phyloP scores from a whole-genome alignment of 2,113 vertebrate species.

The Gulo gulo region DNA sequence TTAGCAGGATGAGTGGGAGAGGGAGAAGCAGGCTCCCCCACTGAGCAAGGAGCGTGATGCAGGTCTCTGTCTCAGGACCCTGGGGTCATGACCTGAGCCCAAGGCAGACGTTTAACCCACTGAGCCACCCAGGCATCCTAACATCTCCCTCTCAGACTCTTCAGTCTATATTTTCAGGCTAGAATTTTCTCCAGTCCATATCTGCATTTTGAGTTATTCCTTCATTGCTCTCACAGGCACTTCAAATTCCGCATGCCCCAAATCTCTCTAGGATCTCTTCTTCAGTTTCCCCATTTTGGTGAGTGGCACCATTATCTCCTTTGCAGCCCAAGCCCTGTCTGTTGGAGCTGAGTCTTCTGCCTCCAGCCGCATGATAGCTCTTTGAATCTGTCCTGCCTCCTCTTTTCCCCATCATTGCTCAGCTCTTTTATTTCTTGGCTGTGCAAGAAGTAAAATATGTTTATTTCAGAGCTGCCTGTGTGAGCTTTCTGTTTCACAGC shows the following conservation, averaged over 20 bases:
- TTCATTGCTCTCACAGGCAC: neutral
- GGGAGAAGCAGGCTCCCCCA: too few species aligned
- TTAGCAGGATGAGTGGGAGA: too few species aligned
- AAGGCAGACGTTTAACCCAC: too few species aligned
- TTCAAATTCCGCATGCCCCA: neutral
- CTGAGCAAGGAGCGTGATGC: too few species aligned
- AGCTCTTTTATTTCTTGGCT: neutral
- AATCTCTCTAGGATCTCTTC: neutral
- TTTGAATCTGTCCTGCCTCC: neutral
- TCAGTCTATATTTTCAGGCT: neutral
- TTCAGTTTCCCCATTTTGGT: neutral
- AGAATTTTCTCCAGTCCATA: neutral
- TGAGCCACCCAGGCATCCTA: too few species aligned
- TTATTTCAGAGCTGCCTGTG: neutral
- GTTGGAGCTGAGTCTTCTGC: neutral
- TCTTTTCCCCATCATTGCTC: neutral
- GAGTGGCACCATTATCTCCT: neutral
- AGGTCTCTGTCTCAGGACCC: too few species aligned
- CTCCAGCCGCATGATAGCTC: neutral
- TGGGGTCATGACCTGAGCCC: too few species aligned
- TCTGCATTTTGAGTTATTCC: neutral
- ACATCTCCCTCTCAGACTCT: neutral
- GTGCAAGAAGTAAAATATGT: neutral
- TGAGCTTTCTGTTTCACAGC: neutral
- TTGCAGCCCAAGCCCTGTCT: neutral